These are phyloP conservation scores for Zaprionus nigranus DNA, from an alignment of 1,140 invertebrate genomes.

Conservation along the genomic window DNA sequence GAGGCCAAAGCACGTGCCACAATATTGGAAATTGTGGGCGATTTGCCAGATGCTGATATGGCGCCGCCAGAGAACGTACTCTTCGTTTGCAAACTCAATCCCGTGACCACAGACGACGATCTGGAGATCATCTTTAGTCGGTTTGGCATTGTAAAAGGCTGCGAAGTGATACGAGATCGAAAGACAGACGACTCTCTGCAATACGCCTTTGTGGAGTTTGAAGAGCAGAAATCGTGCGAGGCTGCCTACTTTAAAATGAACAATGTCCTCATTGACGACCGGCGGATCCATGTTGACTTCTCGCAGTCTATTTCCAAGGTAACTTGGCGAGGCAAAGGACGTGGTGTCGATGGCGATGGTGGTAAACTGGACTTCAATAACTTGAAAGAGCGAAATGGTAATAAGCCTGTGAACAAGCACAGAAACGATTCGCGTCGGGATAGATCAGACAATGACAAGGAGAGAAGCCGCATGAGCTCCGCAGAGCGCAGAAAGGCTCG, in stretches of 20 bases:
- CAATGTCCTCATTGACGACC: conserved; percentile 99
- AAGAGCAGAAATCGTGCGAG: conserved; percentile 97
- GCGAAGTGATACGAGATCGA: conserved; percentile 98
- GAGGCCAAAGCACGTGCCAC: conserved; percentile 98
- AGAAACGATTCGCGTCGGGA: conserved; percentile 3
- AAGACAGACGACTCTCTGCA: conserved; percentile 97
- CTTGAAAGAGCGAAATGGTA: conserved; percentile 48
- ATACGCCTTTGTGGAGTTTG: conserved; percentile 99
- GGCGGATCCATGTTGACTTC: conserved; percentile 99
- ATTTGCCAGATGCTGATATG: conserved; percentile 98
- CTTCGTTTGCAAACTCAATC: conserved; percentile 99
- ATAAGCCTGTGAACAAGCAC: conserved; percentile 12
- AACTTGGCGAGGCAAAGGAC: conserved; percentile 93
- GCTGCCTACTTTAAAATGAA: conserved; percentile 99
- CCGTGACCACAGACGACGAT: conserved; percentile 98
- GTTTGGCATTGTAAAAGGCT: conserved; percentile 97
- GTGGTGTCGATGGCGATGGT: conserved; percentile 86
- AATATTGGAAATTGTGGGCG: conserved; percentile 99
- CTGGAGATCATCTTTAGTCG: conserved; percentile 98
- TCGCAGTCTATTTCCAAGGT: conserved; percentile 98
- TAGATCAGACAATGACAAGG: conserved; percentile 24
- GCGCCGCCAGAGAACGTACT: conserved; percentile 99
- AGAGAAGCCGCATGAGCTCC: conserved; percentile 37
- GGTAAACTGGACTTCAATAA: conserved; percentile 73
- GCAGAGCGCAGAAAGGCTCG: conserved; percentile 56